phyloP scores from a whole-genome alignment of 2,888 invertebrate species.

The Xestoiulus laeticollis region DNA sequence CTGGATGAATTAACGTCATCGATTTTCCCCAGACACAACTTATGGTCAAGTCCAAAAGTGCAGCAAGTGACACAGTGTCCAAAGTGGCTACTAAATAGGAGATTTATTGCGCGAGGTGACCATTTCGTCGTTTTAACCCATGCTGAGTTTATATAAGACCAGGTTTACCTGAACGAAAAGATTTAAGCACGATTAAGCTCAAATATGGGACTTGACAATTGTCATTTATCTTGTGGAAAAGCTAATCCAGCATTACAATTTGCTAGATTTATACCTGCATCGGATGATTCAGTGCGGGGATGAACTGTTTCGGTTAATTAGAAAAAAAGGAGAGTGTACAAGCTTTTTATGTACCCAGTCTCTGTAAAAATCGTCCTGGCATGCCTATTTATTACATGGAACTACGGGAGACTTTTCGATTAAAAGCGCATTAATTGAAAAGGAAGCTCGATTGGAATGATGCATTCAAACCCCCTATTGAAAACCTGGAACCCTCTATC shows the following conservation, averaged over 20 bases:
- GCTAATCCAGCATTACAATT: conserved; percentile 16
- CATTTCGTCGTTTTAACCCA: conserved; percentile 24
- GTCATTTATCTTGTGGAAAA: neutral
- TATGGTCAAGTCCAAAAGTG: neutral
- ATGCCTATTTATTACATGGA: conserved; percentile 20
- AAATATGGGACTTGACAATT: conserved; percentile 5
- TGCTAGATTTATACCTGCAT: conserved; percentile 36
- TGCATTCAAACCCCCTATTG: conserved; percentile 10
- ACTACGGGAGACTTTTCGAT: conserved; percentile 31
- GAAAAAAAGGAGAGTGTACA: neutral
- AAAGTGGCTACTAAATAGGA: neutral
- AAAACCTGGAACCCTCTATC: conserved; percentile 24
- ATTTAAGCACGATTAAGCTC: conserved; percentile 23
- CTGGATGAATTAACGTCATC: conserved; percentile 1
- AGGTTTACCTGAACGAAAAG: conserved; percentile 30
- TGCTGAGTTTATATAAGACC: conserved; percentile 31
- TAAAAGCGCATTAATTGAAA: conserved; percentile 41
- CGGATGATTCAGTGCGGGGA: neutral
- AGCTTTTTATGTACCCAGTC: conserved; percentile 3
- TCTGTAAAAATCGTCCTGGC: conserved; percentile 32
- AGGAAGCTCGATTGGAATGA: conserved; percentile 27
- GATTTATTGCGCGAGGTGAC: neutral
- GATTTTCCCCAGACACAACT: neutral
- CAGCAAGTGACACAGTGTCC: neutral
- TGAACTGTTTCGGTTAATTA: neutral